Base-by-base conservation (phyloP, 2,888 invertebrate species). In the Mimachlamys varia region DNA sequence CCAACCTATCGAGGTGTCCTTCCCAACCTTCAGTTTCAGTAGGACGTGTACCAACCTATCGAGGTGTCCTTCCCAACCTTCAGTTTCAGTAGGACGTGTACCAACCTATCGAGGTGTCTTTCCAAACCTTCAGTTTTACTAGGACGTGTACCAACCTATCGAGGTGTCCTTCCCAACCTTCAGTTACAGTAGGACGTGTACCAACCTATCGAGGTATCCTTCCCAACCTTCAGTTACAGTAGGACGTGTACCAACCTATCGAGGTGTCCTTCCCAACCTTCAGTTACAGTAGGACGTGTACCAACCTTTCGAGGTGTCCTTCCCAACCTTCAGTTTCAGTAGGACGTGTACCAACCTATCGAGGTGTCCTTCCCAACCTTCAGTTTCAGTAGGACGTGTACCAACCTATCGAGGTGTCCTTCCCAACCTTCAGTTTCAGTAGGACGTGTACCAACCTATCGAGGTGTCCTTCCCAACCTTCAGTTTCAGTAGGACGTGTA, bases 1-100 rank as follows among this genome's bases (percentile, higher is more conserved):
- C 90, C 91, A 92, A 95, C 95, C 93, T n/a, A 94, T 88, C 49
- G 53, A 88, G 13, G 89, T 89, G 2, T 89, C 49, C 76, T 93
- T 91, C n/a, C 90, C 55, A 49, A 89, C 87, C 88, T 94, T 95
- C 27, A 96, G 88, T 88, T 93, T 89, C 37, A 94, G 90, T 4
- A 95, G 88, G 91, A n/a, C n/a, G n/a, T n/a, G n/a, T n/a, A n/a
- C 90, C 91, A 92, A 95, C 95, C 93, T n/a, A 94, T 88, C 49
- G 53, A 88, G 13, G 89, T 89, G 2, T 89, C 49, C 76, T 93
- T 91, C n/a, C 90, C 55, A 49, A 89, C 87, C 88, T 94, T 95
- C 27, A 96, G 88, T 88, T 93, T 89, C 37, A 94, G 90, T 4
- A 95, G 88, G 91, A n/a, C n/a, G n/a, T n/a, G n/a, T n/a, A n/a